Percentiles rank a stretch among this genome's conserved stretches.
phyloP scores from a whole-genome alignment of 2,113 vertebrate species.

The Alligator mississippiensis region DNA sequence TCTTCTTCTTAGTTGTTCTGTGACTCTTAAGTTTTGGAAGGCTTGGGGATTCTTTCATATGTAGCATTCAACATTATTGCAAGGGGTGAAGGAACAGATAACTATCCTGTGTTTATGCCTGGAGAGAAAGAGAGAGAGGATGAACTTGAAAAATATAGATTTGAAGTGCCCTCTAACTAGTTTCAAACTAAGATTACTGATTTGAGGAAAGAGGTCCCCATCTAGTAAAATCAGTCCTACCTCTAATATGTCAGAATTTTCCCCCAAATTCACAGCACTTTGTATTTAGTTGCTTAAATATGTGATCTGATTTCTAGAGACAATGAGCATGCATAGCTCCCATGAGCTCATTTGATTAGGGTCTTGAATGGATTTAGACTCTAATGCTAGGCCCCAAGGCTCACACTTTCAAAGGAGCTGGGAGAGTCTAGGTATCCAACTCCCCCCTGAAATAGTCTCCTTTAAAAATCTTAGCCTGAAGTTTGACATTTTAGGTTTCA shows the following conservation, averaged over 20 bases:
- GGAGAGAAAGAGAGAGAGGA: neutral
- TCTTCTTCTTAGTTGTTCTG: neutral
- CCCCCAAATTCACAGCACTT: neutral
- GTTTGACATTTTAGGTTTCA: neutral
- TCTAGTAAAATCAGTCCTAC: neutral
- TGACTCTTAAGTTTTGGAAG: neutral
- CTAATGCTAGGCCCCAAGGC: too few species aligned
- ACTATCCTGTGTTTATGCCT: neutral
- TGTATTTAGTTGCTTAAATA: neutral
- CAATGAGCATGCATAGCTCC: neutral
- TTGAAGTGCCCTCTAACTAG: neutral
- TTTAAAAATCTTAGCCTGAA: neutral
- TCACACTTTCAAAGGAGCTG: neutral
- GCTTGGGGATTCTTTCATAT: too few species aligned
- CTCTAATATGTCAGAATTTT: neutral
- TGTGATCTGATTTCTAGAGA: neutral
- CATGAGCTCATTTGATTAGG: neutral
- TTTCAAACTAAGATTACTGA: too few species aligned
- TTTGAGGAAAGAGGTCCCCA: too few species aligned
- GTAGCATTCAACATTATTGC: neutral
- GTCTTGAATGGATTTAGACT: neutral
- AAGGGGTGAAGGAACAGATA: neutral
- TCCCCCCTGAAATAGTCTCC: neutral
- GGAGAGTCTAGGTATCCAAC: neutral
- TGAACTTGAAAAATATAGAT: too few species aligned